Evolutionary conservation across 1,140 invertebrate species (phyloP).

Genomic region (Papilio polyxenes): DNA sequence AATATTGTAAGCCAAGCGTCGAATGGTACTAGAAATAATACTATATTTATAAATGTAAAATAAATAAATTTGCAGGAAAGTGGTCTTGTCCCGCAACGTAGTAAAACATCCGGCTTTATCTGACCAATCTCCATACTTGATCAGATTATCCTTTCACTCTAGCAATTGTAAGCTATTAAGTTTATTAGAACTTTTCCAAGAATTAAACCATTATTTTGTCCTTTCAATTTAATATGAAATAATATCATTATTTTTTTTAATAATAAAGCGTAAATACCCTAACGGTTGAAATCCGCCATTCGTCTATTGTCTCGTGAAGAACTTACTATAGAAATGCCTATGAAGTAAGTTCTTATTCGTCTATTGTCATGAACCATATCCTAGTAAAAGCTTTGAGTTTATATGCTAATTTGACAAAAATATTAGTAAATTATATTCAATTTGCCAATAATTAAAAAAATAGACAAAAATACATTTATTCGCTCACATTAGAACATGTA

Average conservation of each 20-base stretch:
- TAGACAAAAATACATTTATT: neutral
- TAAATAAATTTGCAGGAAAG: neutral
- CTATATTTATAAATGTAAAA: neutral
- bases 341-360: no score
- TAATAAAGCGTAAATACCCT: no score
- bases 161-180: neutral
- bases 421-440: no score
- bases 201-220: neutral
- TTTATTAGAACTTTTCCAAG: neutral
- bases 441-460: neutral
- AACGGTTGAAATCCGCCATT: neutral
- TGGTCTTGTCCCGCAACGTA: neutral
- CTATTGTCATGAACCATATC: no score
- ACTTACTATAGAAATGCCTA: no score
- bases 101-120: constrained; percentile 6
- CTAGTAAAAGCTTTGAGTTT: neutral
- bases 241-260: no score
- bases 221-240: neutral
- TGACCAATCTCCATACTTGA: constrained; percentile 22
- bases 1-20: neutral
- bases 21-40: neutral
- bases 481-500: neutral
- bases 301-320: no score
- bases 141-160: constrained; percentile 14
- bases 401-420: no score